Conservation (phyloP, 2,113 vertebrate genomes). For the Osmerus eperlanus region DNA sequence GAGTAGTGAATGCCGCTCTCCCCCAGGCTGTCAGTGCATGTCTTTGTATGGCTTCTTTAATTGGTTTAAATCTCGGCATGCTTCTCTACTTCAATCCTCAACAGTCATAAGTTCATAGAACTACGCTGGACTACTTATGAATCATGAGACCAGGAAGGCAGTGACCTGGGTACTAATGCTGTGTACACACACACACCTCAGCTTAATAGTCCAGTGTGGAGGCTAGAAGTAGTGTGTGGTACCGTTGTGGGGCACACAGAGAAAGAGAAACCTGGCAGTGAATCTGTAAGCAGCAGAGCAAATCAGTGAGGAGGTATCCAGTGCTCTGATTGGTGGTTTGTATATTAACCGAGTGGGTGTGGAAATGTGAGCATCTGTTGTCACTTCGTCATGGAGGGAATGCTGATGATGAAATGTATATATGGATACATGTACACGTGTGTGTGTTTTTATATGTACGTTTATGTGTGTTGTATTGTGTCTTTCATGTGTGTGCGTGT, state of each 20-base stretch:
- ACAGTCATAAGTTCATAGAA: neutral
- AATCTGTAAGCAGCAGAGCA: no score
- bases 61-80: slow-evolving; percentile 62
- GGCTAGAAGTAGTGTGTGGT: no score
- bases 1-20: slow-evolving; percentile 27
- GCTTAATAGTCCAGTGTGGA: no score
- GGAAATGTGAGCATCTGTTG: slow-evolving; percentile 8
- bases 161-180: neutral
- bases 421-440: neutral
- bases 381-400: neutral
- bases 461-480: neutral
- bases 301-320: no score
- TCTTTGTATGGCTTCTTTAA: slow-evolving; percentile 56
- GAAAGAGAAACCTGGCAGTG: no score
- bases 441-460: slow-evolving; percentile 1
- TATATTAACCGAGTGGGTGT: neutral
- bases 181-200: neutral
- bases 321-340: slow-evolving; percentile 2
- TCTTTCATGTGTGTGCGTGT: slow-evolving; percentile 2
- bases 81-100: slow-evolving; percentile 38
- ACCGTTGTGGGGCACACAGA: no score
- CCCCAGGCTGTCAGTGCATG: slow-evolving; percentile 35
- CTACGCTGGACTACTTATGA: neutral
- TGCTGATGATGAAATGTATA: slow-evolving; percentile 11
- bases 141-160: neutral